Percentiles rank a stretch among this genome's conserved stretches.
phyloP scores from a whole-genome alignment of 2,113 vertebrate genomes.

The Maccullochella peelii region DNA sequence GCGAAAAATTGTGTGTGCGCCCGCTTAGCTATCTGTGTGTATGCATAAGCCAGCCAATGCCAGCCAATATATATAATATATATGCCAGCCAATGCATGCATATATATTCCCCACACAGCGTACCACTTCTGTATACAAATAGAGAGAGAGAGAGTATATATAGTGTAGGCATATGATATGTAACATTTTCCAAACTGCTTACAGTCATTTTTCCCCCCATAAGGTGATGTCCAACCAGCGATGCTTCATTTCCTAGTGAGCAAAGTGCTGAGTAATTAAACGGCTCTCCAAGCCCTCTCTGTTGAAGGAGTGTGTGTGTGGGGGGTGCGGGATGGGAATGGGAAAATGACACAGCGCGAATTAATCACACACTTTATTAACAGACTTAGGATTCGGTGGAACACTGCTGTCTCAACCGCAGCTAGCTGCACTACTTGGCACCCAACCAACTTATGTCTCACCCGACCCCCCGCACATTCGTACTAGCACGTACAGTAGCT shows the following conservation, averaged over 20 bases:
- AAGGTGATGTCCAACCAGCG: slow-evolving; percentile 35
- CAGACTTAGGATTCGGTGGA: slow-evolving; percentile 50
- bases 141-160: background rate
- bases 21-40: background rate
- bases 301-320: slow-evolving; percentile 21
- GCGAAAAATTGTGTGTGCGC: slow-evolving; percentile 19
- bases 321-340: background rate
- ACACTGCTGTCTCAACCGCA: slow-evolving; percentile 17
- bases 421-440: slow-evolving; percentile 52
- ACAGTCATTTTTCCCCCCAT: slow-evolving; percentile 10
- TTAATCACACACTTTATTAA: slow-evolving; percentile 74
- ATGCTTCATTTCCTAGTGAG: slow-evolving; percentile 11
- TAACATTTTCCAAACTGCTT: slow-evolving; percentile 45
- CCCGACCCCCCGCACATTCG: background rate
- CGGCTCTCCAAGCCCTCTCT: slow-evolving; percentile 45
- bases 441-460: slow-evolving; percentile 34
- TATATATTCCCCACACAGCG: slow-evolving; percentile 2
- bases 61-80: no score
- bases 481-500: slow-evolving; percentile 2
- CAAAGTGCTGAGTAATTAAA: slow-evolving; percentile 70
- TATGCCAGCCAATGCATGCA: slow-evolving; percentile 10
- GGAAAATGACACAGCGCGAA: slow-evolving; percentile 66
- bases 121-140: background rate
- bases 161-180: slow-evolving; percentile 39
- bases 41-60: background rate